These are phyloP conservation scores for Batillaria attramentaria DNA, from an alignment of 1,140 invertebrate species.

Conservation along the genomic window DNA sequence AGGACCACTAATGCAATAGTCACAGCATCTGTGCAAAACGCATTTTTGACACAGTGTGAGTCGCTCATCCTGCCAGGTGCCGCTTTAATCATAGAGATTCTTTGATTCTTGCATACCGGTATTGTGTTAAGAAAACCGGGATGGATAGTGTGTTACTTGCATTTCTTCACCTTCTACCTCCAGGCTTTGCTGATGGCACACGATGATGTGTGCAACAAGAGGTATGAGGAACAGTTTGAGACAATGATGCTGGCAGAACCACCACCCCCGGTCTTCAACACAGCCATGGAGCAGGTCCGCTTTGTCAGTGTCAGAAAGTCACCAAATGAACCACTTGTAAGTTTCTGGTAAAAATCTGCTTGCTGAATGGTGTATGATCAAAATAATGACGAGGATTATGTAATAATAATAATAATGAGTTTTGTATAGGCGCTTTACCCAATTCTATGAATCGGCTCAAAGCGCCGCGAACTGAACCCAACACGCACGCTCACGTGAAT, in stretches of 20 bases:
- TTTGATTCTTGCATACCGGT: not conserved
- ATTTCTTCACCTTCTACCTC: too few relatives aligned
- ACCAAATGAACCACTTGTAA: conserved; percentile 92
- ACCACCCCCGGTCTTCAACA: conserved; percentile 50
- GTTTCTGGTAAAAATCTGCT: conserved; percentile 67
- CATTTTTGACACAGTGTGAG: too few relatives aligned
- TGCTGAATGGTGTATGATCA: not conserved
- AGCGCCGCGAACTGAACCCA: too few relatives aligned
- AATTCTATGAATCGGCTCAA: too few relatives aligned
- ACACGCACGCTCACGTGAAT: too few relatives aligned
- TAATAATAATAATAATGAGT: too few relatives aligned
- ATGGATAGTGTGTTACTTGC: too few relatives aligned
- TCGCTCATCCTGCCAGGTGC: too few relatives aligned
- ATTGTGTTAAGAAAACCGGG: not conserved
- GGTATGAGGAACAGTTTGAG: conserved; percentile 85
- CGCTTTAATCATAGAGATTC: not conserved
- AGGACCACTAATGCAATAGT: too few relatives aligned
- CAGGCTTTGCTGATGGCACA: conserved; percentile 92
- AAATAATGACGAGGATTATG: too few relatives aligned
- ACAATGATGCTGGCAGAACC: conserved; percentile 74
- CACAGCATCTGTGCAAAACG: too few relatives aligned
- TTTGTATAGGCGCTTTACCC: too few relatives aligned
- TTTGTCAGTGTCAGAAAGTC: conserved; percentile 97
- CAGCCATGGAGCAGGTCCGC: conserved; percentile 86
- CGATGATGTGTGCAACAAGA: conserved; percentile 95